Evolutionary conservation across 2,888 invertebrate genomes (phyloP), one percentile per base, ranked within the genome.

Genomic region (Erebia epiphron): DNA sequence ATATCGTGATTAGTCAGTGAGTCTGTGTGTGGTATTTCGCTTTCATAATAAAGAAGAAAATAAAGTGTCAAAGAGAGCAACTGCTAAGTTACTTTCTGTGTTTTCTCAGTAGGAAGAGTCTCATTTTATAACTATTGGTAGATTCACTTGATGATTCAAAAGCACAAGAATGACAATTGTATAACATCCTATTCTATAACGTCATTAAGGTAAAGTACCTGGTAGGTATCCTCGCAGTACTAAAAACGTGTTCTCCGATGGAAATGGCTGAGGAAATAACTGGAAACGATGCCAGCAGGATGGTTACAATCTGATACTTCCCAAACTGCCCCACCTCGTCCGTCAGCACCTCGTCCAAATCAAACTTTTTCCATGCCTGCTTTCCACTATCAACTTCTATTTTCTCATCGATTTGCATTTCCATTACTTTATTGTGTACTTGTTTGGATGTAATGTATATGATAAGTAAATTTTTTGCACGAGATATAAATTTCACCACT

Each of bases 261-360:
- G 91, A 91, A 66, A 91, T 90, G 0, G 91, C 92, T 0, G 90
- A 88, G 80, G 92, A 91, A 35, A 92, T 90, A 13, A 91, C 86
- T 0, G 92, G 92, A 13, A 92, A 73, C 0, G 91, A 82, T 0
- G 91, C 89, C 46, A 92, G 81, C 1, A 87, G 78, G 69, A 91
- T 77, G 5, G 86, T 89, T 13, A 87, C 67, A 14, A 92, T 79
- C 81, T 93, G 92, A 75, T 92, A 93, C 69, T 78, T 80, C 1
- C 92, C 92, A 67, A 92, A 90, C 81, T 90, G 90, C 0, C 92
- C 93, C 71, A 92, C 83, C 71, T 92, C 92, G 1, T 89, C 80
- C 52, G 81, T 82, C 70, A 92, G 77, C 76, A 92, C 91, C 3
- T 80, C 78, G 73, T 92, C 92, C 78, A 92, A 73, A 67, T 92